Percentiles rank a stretch among this genome's conserved stretches.
phyloP scores from a whole-genome alignment of 1,140 invertebrate genomes.

The Chrysopa pallens region DNA sequence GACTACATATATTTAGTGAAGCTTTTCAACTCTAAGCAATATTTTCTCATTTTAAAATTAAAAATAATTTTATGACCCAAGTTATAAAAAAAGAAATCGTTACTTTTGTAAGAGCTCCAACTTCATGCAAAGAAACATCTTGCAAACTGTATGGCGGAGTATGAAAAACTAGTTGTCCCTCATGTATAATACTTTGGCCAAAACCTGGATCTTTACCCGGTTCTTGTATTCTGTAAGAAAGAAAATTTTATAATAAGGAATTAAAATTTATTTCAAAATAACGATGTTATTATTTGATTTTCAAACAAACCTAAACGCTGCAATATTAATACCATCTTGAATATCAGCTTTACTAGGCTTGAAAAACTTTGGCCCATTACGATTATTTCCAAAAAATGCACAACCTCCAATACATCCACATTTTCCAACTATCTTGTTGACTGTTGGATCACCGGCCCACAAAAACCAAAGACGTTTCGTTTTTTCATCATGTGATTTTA shows the following conservation, averaged over 20 bases:
- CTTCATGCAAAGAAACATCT: constrained; percentile 59
- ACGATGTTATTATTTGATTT: not conserved
- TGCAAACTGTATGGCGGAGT: constrained; percentile 69
- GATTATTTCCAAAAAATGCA: constrained; percentile 80
- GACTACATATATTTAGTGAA: too few relatives aligned
- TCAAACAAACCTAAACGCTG: constrained; percentile 38
- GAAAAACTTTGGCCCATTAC: constrained; percentile 73
- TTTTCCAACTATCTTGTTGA: constrained; percentile 36
- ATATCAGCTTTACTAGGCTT: constrained; percentile 64
- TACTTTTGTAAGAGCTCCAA: constrained; percentile 3
- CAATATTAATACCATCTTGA: constrained; percentile 65
- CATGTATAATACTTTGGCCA: constrained; percentile 83
- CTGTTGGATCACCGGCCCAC: constrained; percentile 52
- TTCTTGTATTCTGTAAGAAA: constrained; percentile 34
- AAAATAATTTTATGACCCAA: too few relatives aligned
- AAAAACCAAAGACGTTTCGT: constrained; percentile 87
- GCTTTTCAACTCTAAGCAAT: too few relatives aligned
- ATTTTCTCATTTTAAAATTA: too few relatives aligned
- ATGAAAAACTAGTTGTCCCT: constrained; percentile 75
- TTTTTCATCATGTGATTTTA: constrained; percentile 74
- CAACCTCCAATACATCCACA: constrained; percentile 94
- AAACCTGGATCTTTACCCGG: constrained; percentile 58
- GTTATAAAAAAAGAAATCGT: too few relatives aligned
- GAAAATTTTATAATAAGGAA: constrained; percentile 2
- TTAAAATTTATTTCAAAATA: not conserved